phyloP scores from a whole-genome alignment of 2,113 vertebrate genomes.

The Azemiops feae region DNA sequence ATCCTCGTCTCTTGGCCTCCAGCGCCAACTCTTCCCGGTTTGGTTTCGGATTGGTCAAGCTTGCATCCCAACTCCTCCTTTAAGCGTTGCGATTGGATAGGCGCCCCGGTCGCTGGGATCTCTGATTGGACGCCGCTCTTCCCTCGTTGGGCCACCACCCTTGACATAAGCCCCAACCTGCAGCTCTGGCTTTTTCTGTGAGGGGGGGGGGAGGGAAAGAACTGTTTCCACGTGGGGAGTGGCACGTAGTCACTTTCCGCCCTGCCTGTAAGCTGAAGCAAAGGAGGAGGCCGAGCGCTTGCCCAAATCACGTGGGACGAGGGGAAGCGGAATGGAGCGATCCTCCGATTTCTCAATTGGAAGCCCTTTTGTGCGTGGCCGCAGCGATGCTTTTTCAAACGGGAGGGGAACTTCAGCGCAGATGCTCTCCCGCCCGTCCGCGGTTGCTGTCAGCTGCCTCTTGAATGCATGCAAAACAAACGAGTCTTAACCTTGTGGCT shows the following conservation, averaged over 20 bases:
- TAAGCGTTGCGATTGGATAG: constrained; percentile 10
- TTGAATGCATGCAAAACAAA: not conserved
- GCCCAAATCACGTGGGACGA: not conserved
- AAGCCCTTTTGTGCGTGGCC: not conserved
- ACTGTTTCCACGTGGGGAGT: constrained; percentile 41
- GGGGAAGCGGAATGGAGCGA: not conserved
- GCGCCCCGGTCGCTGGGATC: no score
- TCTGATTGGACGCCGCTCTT: not conserved
- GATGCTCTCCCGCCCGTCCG: not conserved
- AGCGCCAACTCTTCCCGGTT: not conserved
- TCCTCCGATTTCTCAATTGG: not conserved
- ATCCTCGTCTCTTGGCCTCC: no score
- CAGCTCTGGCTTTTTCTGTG: not conserved
- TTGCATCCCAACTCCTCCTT: not conserved
- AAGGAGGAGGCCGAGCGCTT: not conserved
- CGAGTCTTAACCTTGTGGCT: not conserved
- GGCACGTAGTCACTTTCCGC: constrained; percentile 37
- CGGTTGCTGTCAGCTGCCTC: not conserved
- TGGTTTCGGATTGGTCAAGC: not conserved
- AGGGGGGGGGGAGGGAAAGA: not conserved
- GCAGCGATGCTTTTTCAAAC: not conserved
- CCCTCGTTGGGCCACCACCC: not conserved
- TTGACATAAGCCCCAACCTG: not conserved
- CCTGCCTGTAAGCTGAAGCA: not conserved
- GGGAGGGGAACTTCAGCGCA: not conserved